Conservation (phyloP, 2,888 invertebrate genomes). For the Lydus trimaculatus region DNA sequence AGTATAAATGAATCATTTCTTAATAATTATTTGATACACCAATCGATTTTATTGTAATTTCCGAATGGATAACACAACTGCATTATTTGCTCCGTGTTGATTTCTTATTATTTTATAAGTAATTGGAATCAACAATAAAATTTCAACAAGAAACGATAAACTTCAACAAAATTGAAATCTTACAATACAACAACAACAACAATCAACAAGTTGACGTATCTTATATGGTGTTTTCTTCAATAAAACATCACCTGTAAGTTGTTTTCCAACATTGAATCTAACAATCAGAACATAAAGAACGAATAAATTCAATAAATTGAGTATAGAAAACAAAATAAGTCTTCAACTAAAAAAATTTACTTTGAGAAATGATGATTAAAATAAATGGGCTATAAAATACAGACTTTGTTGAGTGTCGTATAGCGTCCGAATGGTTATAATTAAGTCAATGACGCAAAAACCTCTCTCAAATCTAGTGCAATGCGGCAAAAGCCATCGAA, state of each 20-base stretch:
- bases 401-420: too few species aligned
- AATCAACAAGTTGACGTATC: conserved; percentile 9
- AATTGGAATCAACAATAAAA: neutral
- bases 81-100: too few species aligned
- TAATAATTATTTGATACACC: neutral
- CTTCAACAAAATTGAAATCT: neutral
- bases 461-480: neutral
- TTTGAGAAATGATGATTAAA: too few species aligned
- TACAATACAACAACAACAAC: neutral
- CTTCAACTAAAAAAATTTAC: too few species aligned
- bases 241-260: neutral
- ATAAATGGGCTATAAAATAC: too few species aligned
- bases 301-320: neutral
- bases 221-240: neutral
- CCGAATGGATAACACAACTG: neutral
- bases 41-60: neutral
- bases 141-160: neutral
- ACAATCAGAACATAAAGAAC: neutral
- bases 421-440: neutral
- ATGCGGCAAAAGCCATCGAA: neutral
- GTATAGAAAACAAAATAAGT: neutral
- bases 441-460: conserved; percentile 7
- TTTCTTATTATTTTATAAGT: neutral
- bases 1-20: neutral
- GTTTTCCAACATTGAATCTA: neutral